Conservation (phyloP, 2,888 invertebrate species). For the Lymantria dispar region DNA sequence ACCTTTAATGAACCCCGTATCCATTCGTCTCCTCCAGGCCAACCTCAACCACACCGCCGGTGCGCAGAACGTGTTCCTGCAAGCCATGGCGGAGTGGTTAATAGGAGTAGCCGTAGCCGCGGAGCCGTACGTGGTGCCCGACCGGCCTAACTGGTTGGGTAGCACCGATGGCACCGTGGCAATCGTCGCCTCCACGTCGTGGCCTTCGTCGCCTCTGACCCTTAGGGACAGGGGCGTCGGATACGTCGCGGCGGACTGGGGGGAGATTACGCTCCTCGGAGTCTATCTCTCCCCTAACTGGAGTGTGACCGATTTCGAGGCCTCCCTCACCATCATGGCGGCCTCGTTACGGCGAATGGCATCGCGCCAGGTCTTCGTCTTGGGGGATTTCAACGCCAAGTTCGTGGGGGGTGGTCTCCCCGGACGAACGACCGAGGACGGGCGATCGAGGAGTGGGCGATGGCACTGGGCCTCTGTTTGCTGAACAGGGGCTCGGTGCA, state of each 20-base stretch:
- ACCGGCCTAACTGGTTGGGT: neutral
- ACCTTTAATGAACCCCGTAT: too few relatives aligned
- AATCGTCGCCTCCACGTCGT: neutral
- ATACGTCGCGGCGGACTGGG: constrained; percentile 5
- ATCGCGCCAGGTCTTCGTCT: constrained; percentile 1
- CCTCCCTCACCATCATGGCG: constrained; percentile 6
- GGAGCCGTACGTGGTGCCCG: constrained; percentile 2
- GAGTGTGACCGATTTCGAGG: constrained; percentile 16
- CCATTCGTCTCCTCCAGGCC: constrained; percentile 4
- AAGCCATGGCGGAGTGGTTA: constrained; percentile 8
- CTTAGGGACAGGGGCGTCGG: constrained; percentile 1
- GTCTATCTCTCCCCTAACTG: constrained; percentile 20
- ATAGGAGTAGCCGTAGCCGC: constrained; percentile 1
- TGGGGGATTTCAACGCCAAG: constrained; percentile 7
- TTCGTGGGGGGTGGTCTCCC: constrained; percentile 1
- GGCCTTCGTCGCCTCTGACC: neutral
- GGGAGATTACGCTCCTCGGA: constrained; percentile 7
- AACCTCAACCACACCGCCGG: constrained; percentile 9
- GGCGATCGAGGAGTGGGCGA: constrained; percentile 1
- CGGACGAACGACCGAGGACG: neutral
- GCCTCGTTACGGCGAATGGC: constrained; percentile 2
- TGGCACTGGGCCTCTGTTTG: neutral
- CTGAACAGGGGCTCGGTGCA: neutral
- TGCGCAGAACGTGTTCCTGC: constrained; percentile 8
- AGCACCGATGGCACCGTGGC: neutral